These are phyloP conservation scores for Meloe dianella DNA, from an alignment of 2,888 invertebrate genomes.

Conservation along the genomic window DNA sequence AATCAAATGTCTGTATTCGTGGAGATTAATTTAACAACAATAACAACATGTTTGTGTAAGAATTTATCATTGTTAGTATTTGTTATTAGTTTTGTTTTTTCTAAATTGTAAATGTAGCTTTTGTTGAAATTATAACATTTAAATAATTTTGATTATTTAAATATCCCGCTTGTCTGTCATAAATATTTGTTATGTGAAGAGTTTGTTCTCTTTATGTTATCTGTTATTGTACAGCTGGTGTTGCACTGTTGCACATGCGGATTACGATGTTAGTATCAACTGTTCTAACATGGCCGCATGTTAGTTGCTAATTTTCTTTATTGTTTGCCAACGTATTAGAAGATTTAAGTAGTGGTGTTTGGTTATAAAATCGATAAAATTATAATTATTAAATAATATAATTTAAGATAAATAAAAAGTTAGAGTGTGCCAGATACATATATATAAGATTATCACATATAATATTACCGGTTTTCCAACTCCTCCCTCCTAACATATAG, in stretches of 20 bases:
- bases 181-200: not conserved
- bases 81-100: too few species aligned
- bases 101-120: too few species aligned
- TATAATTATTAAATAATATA: conserved; percentile 20
- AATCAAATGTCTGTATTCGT: too few species aligned
- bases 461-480: conserved; percentile 43
- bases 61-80: too few species aligned
- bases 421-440: conserved; percentile 19
- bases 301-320: conserved; percentile 80
- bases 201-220: not conserved
- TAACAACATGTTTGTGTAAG: too few species aligned
- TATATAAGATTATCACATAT: conserved; percentile 13
- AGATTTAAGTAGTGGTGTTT: conserved; percentile 63
- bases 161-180: too few species aligned
- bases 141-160: too few species aligned
- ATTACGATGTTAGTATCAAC: conserved; percentile 34
- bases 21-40: too few species aligned
- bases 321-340: conserved; percentile 73
- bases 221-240: not conserved
- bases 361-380: conserved; percentile 47
- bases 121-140: too few species aligned
- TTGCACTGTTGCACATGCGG: conserved; percentile 8
- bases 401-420: conserved; percentile 16
- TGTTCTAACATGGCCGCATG: conserved; percentile 83
- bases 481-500: conserved; percentile 38